Percentiles rank a stretch among this genome's conserved stretches.
These are phyloP conservation scores for Polypedilum pembai DNA, from an alignment of 1,140 invertebrate genomes.

Conservation along the genomic window DNA sequence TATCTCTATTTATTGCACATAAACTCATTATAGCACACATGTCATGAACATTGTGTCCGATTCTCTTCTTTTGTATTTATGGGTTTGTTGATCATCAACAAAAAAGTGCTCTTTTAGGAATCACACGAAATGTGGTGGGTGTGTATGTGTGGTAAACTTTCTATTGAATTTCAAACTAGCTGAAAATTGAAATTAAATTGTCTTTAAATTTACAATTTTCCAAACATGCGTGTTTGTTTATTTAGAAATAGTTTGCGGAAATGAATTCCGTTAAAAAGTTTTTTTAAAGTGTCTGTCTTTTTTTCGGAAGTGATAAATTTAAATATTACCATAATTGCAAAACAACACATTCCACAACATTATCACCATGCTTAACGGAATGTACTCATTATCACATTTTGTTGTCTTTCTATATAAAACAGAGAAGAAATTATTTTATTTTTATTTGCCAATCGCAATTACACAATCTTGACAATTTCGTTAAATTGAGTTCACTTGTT, in stretches of 20 bases:
- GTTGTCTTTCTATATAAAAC: background rate
- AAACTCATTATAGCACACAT: no score
- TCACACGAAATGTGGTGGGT: no score
- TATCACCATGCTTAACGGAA: background rate
- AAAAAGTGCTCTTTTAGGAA: no score
- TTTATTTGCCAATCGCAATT: background rate
- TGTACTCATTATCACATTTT: background rate
- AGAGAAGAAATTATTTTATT: no score
- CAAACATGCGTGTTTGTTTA: no score
- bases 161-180: no score
- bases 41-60: no score
- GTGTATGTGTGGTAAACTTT: no score
- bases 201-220: no score
- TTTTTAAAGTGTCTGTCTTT: background rate
- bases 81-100: no score
- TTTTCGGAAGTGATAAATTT: conserved; percentile 13
- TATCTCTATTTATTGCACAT: background rate
- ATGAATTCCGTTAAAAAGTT: background rate
- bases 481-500: conserved; percentile 24
- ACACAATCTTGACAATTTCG: background rate
- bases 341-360: background rate
- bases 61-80: no score
- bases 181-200: no score
- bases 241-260: background rate
- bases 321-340: conserved; percentile 13